Evolutionary conservation across 2,888 invertebrate species (phyloP).

Genomic region (Bombylius major): DNA sequence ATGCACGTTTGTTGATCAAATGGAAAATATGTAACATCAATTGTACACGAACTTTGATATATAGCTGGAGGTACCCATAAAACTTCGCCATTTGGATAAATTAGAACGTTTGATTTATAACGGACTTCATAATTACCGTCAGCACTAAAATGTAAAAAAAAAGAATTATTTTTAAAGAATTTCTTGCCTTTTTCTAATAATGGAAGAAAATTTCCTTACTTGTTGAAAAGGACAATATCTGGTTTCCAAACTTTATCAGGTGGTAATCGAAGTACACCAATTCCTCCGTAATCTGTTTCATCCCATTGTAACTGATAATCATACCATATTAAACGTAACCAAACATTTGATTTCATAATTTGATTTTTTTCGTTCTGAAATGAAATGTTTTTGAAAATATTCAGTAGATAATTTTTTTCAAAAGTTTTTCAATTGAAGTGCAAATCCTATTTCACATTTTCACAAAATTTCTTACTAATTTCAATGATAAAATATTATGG

Average conservation of each 20-base stretch:
- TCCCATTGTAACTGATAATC: conserved; percentile 97
- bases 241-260: conserved; percentile 99
- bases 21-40: conserved; percentile 98
- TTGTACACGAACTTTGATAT: conserved; percentile 98
- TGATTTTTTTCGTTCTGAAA: conserved; percentile 95
- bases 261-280: conserved; percentile 81
- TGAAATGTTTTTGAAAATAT: background rate
- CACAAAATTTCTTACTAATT: too few relatives aligned
- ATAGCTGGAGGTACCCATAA: conserved; percentile 99
- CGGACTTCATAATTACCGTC: conserved; percentile 99
- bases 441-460: too few relatives aligned
- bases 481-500: too few relatives aligned
- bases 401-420: too few relatives aligned
- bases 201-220: conserved; percentile 50
- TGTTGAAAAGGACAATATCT: conserved; percentile 95
- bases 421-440: background rate
- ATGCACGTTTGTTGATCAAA: conserved; percentile 99
- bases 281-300: conserved; percentile 92
- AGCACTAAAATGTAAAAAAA: conserved; percentile 52
- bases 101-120: conserved; percentile 96
- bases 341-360: conserved; percentile 98
- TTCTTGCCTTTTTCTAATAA: background rate
- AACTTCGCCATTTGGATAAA: conserved; percentile 93
- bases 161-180: background rate
- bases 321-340: conserved; percentile 93